Percentiles rank a stretch among this genome's conserved stretches.
phyloP scores from a whole-genome alignment of 2,113 vertebrate species.

The Suricata suricatta region DNA sequence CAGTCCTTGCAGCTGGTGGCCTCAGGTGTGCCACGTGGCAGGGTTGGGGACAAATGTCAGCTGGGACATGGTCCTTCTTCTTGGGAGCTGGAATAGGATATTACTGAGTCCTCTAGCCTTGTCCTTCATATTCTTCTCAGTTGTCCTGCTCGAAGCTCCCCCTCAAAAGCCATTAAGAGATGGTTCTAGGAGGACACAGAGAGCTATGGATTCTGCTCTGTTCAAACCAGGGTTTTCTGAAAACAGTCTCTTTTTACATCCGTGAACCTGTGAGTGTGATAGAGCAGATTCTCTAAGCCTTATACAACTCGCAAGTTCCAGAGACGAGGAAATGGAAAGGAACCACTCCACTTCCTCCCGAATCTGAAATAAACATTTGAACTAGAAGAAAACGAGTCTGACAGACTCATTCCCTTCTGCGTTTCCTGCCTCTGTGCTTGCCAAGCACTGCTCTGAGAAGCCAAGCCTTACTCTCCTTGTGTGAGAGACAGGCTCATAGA shows the following conservation, averaged over 20 bases:
- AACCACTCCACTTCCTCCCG: constrained; percentile 83
- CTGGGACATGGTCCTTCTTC: not conserved
- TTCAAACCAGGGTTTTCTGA: not conserved
- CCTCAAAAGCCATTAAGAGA: not conserved
- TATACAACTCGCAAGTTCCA: constrained; percentile 65
- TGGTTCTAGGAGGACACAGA: not conserved
- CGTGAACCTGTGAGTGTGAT: constrained; percentile 27
- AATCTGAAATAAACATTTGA: constrained; percentile 89
- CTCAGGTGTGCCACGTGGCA: not conserved
- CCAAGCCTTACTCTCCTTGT: constrained; percentile 82
- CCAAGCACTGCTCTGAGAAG: constrained; percentile 79
- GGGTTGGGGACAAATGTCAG: not conserved
- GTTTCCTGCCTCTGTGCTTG: constrained; percentile 84
- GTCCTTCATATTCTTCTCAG: not conserved
- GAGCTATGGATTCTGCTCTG: not conserved
- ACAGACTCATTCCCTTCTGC: constrained; percentile 85
- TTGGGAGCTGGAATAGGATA: not conserved
- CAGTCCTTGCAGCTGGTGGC: not conserved
- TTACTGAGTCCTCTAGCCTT: not conserved
- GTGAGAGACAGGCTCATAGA: constrained; percentile 93
- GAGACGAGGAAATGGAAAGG: constrained; percentile 84
- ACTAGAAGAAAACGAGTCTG: constrained; percentile 87
- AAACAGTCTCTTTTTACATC: constrained; percentile 32
- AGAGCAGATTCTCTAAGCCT: constrained; percentile 55
- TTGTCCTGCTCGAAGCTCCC: not conserved